Conservation (phyloP, 2,797 vertebrate genomes). For the Gobio occitaniae region DNA sequence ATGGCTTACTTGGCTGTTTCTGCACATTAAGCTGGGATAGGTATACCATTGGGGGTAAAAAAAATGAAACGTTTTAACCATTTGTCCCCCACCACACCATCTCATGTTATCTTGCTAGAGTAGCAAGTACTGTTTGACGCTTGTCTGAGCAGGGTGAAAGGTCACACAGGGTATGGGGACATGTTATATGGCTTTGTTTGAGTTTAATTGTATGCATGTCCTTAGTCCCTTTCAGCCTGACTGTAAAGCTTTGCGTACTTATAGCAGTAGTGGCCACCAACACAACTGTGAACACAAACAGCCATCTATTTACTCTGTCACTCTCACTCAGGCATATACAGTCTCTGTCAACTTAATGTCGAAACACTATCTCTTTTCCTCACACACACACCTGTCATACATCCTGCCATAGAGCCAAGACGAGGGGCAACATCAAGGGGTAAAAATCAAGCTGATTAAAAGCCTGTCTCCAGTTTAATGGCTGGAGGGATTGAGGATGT, state of each 20-base stretch:
- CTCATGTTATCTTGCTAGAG: conserved; percentile 1
- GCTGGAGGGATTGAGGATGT: conserved; percentile 38
- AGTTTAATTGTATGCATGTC: conserved; percentile 55
- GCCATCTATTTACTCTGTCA: conserved; percentile 41
- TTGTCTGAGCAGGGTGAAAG: conserved; percentile 46
- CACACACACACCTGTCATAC: conserved; percentile 52
- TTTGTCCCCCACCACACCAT: no score
- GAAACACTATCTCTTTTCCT: conserved; percentile 25
- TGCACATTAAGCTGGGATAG: not conserved
- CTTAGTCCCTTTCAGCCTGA: conserved; percentile 45
- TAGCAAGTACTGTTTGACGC: conserved; percentile 30
- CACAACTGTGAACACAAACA: conserved; percentile 39
- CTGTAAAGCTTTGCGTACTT: conserved; percentile 36
- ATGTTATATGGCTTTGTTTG: conserved; percentile 67
- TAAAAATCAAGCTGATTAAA: conserved; percentile 48
- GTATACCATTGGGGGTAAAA: not conserved
- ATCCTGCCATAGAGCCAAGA: conserved; percentile 39
- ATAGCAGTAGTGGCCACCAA: conserved; percentile 23
- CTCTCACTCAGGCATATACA: conserved; percentile 33
- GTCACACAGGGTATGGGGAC: conserved; percentile 62
- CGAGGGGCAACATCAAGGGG: conserved; percentile 49
- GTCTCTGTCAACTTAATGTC: conserved; percentile 18
- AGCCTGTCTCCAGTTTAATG: conserved; percentile 61
- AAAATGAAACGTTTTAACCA: not conserved
- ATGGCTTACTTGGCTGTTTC: not conserved